Evolutionary conservation across 2,888 invertebrate species (phyloP).

Genomic region (Gastrophysa polygoni): DNA sequence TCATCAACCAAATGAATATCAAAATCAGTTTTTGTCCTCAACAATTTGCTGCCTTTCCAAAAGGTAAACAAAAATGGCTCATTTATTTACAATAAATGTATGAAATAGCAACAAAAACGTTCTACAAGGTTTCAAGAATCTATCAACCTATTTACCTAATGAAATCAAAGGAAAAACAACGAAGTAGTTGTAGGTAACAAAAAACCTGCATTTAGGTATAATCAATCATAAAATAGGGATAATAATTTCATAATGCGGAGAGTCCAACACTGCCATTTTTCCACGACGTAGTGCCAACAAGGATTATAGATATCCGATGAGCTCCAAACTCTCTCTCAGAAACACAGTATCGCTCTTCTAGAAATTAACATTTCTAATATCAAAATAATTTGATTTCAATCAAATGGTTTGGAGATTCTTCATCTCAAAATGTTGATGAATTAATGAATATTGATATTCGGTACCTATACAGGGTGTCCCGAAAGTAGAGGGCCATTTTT

Average conservation of each 20-base stretch:
- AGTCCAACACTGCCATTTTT: background rate
- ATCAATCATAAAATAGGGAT: background rate
- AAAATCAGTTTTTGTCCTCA: no score
- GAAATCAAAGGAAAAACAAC: conserved; percentile 14
- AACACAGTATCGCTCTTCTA: no score
- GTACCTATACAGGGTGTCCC: no score
- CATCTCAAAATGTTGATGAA: no score
- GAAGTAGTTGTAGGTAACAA: conserved; percentile 1
- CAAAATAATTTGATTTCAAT: no score
- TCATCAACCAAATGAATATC: conserved; percentile 18
- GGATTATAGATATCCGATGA: no score
- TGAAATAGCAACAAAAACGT: conserved; percentile 14
- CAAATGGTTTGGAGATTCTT: no score
- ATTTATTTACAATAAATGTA: conserved; percentile 4
- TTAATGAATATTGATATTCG: no score
- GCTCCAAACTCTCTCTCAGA: no score
- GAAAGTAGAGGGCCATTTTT: no score
- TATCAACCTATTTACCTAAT: conserved; percentile 16
- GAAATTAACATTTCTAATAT: no score
- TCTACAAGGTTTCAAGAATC: conserved; percentile 18
- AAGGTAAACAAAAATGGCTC: conserved; percentile 7
- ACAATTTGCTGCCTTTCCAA: background rate
- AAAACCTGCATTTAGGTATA: background rate
- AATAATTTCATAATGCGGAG: background rate
- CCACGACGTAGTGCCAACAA: background rate